phyloP scores from a whole-genome alignment of 2,888 invertebrate species.

The Idaea aversata region DNA sequence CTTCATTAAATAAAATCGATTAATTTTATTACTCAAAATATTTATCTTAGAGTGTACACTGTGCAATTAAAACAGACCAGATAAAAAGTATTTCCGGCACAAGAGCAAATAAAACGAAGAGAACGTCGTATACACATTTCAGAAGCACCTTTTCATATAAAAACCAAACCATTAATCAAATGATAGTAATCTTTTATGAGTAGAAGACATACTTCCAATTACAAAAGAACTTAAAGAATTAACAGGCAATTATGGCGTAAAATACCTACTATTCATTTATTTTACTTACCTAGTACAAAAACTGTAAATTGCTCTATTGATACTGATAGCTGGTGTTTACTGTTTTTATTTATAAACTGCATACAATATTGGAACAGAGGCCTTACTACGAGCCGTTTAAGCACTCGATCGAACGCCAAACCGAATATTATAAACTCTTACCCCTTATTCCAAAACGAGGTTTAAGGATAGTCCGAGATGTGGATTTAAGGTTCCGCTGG shows the following conservation, averaged over 20 bases:
- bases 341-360: conserved; percentile 42
- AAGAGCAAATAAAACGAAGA: not conserved
- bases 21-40: not conserved
- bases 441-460: no score
- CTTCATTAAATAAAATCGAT: not conserved
- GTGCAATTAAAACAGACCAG: not conserved
- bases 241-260: conserved; percentile 55
- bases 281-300: conserved; percentile 16
- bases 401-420: no score
- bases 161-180: conserved; percentile 43
- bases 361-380: not conserved
- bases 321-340: conserved; percentile 52
- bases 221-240: conserved; percentile 46
- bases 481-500: no score
- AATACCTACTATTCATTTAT: conserved; percentile 26
- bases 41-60: not conserved
- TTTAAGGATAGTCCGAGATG: no score
- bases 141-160: not conserved
- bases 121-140: not conserved
- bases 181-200: conserved; percentile 46
- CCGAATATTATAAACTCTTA: no score
- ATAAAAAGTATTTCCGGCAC: not conserved
- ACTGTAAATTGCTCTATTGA: conserved; percentile 56
- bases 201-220: conserved; percentile 30
- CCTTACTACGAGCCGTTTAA: no score